Evolutionary conservation across 2,888 invertebrate species (phyloP).

Genomic region (Allygus modestus): DNA sequence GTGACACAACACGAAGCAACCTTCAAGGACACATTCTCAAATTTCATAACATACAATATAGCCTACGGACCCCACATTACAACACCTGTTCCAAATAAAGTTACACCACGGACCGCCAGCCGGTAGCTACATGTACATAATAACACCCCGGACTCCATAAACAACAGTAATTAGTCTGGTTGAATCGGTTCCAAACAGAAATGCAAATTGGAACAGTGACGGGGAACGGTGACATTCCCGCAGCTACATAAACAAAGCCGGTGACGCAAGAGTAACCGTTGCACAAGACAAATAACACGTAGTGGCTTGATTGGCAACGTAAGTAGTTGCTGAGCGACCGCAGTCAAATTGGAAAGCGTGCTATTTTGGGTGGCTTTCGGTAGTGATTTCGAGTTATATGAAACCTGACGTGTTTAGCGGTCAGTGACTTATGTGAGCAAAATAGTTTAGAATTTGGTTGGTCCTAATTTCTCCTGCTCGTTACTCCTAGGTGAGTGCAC

Average conservation of each 20-base stretch:
- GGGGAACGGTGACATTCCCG: constrained; percentile 19
- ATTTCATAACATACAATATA: background rate
- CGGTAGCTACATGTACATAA: background rate
- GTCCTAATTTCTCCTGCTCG: no score
- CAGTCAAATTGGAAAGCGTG: constrained; percentile 24
- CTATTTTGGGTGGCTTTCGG: background rate
- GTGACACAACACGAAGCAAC: constrained; percentile 2
- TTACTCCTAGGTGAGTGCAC: no score
- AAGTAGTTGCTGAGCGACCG: background rate
- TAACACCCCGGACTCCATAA: background rate
- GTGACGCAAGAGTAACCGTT: constrained; percentile 30
- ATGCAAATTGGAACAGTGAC: constrained; percentile 34
- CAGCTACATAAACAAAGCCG: constrained; percentile 29
- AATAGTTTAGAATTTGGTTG: no score
- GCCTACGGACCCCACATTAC: background rate
- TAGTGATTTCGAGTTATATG: background rate
- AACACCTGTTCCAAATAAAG: constrained; percentile 12
- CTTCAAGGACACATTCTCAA: background rate
- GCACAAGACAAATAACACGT: background rate
- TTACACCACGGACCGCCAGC: background rate
- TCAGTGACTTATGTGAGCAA: background rate
- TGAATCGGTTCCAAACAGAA: background rate
- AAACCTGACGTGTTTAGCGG: background rate
- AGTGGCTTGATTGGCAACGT: background rate
- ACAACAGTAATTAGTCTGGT: constrained; percentile 7